A percentile compares a stretch with the other conserved stretches of the same genome.
phyloP scores from a whole-genome alignment of 2,797 vertebrate species.

The Esox masquinongy region DNA sequence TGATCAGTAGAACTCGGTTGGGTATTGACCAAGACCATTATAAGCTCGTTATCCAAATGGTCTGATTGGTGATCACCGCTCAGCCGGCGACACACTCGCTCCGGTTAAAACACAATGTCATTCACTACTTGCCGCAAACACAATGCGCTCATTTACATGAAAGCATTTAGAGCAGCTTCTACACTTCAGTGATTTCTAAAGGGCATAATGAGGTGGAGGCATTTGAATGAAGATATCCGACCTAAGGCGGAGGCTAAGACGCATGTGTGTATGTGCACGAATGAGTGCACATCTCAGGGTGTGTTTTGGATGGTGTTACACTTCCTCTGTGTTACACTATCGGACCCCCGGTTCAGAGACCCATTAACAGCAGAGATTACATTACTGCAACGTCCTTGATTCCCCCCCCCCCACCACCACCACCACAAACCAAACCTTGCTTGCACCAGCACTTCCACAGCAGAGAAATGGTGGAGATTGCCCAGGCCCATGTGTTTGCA shows the following conservation, averaged over 20 bases:
- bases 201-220: background rate
- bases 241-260: background rate
- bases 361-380: constrained; percentile 72
- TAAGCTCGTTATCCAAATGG: too few relatives aligned
- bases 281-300: constrained; percentile 14
- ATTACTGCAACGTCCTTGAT: constrained; percentile 71
- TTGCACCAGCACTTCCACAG: constrained; percentile 64
- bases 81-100: too few relatives aligned
- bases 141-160: background rate
- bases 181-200: background rate
- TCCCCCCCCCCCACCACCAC: constrained; percentile 31
- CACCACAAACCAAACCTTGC: constrained; percentile 60
- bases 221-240: background rate
- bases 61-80: too few relatives aligned
- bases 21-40: too few relatives aligned
- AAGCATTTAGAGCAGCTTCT: too few relatives aligned
- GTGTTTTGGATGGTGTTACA: constrained; percentile 39
- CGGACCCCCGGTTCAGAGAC: constrained; percentile 46
- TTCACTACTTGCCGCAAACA: too few relatives aligned
- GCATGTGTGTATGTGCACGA: background rate
- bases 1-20: too few relatives aligned
- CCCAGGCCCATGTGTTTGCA: background rate
- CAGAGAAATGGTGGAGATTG: constrained; percentile 42
- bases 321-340: constrained; percentile 35
- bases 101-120: too few relatives aligned